Base-by-base conservation (phyloP, 2,888 invertebrate genomes). In the Pardosa pseudoannulata region DNA sequence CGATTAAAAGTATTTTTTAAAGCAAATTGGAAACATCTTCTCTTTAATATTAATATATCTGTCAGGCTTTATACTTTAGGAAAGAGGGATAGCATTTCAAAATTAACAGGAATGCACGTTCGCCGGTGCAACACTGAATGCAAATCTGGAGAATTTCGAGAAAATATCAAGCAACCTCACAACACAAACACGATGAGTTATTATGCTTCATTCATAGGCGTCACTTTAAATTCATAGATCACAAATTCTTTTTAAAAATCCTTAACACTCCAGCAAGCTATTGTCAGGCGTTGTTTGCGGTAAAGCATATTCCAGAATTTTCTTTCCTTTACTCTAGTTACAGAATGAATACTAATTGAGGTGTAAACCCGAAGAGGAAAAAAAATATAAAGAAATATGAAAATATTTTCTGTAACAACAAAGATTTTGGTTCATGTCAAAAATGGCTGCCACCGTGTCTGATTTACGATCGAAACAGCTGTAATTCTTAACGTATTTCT, bases 341-440 rank as follows among this genome's bases (percentile, higher is more conserved):
- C 67, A 68, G 36, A 41, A 56, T 74, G 81, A 36, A 81, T 81
- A 70, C 56, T 81, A 81, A 81, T 81, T 81, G 81, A 74, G 68
- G 74, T 50, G 72, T 71, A 23, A 28, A 50, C 19, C 13, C 16
- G 16, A 67, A 19, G 13, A n/a, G 67, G 16, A 28, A 6, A 6
- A 13, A n/a, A n/a, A n/a, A n/a, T n/a, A n/a, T n/a, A n/a, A n/a
- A n/a, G n/a, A n/a, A n/a, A n/a, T n/a, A n/a, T n/a, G n/a, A n/a
- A n/a, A n/a, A n/a, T n/a, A n/a, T n/a, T n/a, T 7, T 23, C 11
- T 13, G n/a, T 23, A 16, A 19, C 28, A 70, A 41, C 11, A 41
- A 28, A n/a, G 41, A 70, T 27, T 70, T 41, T 16, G 36, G 16
- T 56, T 19, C 28, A 13, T 62, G 67, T 67, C 67, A 67, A 23